phyloP scores from a whole-genome alignment of 2,113 vertebrate species.

The Acanthisitta chloris region DNA sequence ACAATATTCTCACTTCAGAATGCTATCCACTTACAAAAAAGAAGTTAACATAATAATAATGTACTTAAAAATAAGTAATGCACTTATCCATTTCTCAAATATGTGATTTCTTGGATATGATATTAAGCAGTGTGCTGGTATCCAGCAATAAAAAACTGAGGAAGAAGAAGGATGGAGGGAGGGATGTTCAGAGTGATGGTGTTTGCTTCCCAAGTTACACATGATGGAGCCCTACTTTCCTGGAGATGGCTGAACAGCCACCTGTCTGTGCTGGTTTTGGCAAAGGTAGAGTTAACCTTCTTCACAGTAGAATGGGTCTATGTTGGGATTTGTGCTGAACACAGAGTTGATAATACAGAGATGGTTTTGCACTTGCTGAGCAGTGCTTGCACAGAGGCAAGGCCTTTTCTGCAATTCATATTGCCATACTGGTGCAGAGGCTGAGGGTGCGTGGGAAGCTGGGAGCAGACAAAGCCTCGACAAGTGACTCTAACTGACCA shows the following conservation, averaged over 20 bases:
- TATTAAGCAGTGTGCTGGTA: neutral
- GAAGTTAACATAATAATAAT: neutral
- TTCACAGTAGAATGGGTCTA: neutral
- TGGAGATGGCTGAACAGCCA: neutral
- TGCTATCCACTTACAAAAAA: neutral
- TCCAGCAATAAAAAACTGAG: neutral
- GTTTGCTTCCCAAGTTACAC: neutral
- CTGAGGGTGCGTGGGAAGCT: neutral
- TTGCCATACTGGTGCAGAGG: neutral
- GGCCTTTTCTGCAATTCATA: neutral
- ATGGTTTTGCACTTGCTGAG: neutral
- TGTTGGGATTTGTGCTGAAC: neutral
- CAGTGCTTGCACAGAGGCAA: no score
- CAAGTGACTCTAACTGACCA: neutral
- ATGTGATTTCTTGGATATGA: neutral
- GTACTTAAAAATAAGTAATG: neutral
- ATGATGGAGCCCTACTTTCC: neutral
- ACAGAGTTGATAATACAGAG: neutral
- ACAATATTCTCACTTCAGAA: neutral
- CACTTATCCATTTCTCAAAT: neutral
- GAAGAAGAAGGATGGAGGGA: neutral
- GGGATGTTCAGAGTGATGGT: no score
- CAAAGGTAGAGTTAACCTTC: neutral
- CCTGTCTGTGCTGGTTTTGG: neutral
- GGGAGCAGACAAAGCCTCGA: neutral